Conservation (phyloP, 2,888 invertebrate genomes). For the Synanthedon vespiformis region DNA sequence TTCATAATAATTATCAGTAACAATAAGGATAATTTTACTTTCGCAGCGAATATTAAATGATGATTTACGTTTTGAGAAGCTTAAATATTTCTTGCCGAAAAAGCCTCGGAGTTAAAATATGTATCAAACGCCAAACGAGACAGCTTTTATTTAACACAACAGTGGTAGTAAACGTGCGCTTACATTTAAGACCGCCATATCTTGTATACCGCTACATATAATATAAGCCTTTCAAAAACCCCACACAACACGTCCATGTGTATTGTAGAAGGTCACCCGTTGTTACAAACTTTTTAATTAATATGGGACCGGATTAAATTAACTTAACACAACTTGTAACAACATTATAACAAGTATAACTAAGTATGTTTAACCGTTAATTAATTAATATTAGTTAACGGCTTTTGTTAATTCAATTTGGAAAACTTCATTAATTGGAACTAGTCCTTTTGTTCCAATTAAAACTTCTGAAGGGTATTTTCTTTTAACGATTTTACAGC, state of each 20-base stretch:
- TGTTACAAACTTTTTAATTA: background rate
- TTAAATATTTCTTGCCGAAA: no score
- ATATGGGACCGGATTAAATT: background rate
- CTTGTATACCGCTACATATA: no score
- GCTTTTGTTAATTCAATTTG: background rate
- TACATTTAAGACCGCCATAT: no score
- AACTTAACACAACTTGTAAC: background rate
- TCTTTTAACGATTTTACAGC: no score
- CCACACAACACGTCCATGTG: no score
- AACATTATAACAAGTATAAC: background rate
- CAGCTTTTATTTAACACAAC: background rate
- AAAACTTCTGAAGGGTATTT: background rate
- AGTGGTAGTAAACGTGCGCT: background rate
- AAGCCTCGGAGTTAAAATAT: background rate
- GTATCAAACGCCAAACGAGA: background rate
- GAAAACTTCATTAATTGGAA: no score
- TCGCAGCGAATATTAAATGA: no score
- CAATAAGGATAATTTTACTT: no score
- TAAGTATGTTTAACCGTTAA: background rate
- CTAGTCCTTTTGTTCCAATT: background rate
- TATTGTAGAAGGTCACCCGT: no score
- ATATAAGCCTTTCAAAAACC: no score
- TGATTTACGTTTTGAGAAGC: no score
- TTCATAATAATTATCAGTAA: no score
- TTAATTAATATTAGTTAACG: background rate